phyloP scores from a whole-genome alignment of 2,113 vertebrate genomes.

The Zeus faber region DNA sequence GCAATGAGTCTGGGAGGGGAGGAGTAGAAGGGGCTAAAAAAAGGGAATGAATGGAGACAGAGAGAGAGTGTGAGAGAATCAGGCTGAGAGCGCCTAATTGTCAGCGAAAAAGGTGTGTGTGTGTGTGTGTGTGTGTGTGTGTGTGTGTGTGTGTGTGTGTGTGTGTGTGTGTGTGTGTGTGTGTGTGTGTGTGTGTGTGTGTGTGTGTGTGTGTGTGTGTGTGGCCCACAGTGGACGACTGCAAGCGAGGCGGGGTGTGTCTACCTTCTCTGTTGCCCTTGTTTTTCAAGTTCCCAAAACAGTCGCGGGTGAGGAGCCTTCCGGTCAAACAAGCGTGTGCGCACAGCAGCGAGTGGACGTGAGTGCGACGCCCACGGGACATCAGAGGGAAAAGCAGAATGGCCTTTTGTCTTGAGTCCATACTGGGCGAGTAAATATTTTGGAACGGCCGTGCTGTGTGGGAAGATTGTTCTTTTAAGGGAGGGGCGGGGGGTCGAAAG shows the following conservation, averaged over 20 bases:
- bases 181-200: neutral
- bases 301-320: too few relatives aligned
- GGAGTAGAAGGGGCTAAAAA: slow-evolving; percentile 7
- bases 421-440: slow-evolving; percentile 63
- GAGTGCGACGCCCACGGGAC: slow-evolving; percentile 16
- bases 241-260: neutral
- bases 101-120: too few relatives aligned
- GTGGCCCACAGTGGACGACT: neutral
- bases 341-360: too few relatives aligned
- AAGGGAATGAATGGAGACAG: slow-evolving; percentile 44
- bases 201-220: neutral
- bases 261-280: slow-evolving; percentile 17
- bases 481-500: slow-evolving; percentile 25
- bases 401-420: slow-evolving; percentile 51
- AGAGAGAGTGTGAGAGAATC: slow-evolving; percentile 8
- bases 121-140: neutral
- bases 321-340: too few relatives aligned
- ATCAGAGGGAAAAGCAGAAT: slow-evolving; percentile 44
- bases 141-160: neutral
- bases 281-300: slow-evolving; percentile 11
- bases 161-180: neutral
- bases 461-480: slow-evolving; percentile 55
- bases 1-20: slow-evolving; percentile 29
- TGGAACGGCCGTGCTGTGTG: slow-evolving; percentile 47
- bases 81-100: too few relatives aligned